Base-by-base conservation (phyloP, 2,797 vertebrate genomes). In the Pempheris klunzingeri region DNA sequence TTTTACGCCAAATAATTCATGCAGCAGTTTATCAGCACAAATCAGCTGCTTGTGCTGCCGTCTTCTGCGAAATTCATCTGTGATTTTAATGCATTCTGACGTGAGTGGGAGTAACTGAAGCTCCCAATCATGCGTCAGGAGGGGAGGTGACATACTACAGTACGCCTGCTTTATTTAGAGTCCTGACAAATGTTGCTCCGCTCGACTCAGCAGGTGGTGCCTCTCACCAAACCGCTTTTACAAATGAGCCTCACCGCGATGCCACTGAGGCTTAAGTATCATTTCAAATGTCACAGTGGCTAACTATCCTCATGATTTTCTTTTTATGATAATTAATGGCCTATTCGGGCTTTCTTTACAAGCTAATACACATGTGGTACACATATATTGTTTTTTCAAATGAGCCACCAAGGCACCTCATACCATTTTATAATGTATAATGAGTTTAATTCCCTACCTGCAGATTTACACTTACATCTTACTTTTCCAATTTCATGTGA, bases 131-230 rank as follows among this genome's bases (percentile, higher is more conserved):
- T 86, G 82, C 78, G 86, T 87, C 80, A 71, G 38, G 72, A 77
- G 71, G 73, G 49, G 78, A 80, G 61, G 78, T 55, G 82, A 83
- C 78, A 87, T 86, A 81, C 85, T 71, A 50, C 15, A 58, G 81
- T 69, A 78, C 4, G 24, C 49, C 60, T 44, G 83, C 87, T 91
- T 91, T 94, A 91, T 95, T 95, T 94, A 91, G 84, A 92, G 82
- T 77, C 60, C 60, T 77, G 86, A 84, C 89, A 92, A 91, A 87
- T 90, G 81, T 82, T 78, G 73, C 84, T 80, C 34, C 63, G 71
- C 77, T 64, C 65, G 49, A 79, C 78, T 90, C 86, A 92, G 89
- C 92, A 92, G 91, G 86, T 92, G 89, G 69, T 69, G 71, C 47
- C 57, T 82, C 77, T 63, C 67, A 71, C 63, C 69, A 83, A 80